phyloP scores from a whole-genome alignment of 2,888 invertebrate species.

The Dasypogon diadema region DNA sequence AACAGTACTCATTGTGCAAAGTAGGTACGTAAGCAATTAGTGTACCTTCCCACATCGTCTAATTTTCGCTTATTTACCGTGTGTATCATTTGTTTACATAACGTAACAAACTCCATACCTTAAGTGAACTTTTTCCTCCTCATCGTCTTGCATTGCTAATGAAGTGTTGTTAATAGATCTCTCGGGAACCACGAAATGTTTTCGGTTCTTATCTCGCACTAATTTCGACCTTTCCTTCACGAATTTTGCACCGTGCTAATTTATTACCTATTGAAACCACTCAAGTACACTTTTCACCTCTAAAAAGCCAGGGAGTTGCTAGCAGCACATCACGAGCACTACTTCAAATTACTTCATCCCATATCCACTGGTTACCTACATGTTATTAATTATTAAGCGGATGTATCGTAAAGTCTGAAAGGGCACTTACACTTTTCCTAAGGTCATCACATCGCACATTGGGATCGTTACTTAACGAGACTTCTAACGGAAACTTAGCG shows the following conservation, averaged over 20 bases:
- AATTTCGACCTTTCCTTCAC: not conserved
- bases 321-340: not conserved
- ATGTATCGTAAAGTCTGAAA: constrained; percentile 39
- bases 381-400: constrained; percentile 39
- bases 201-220: not conserved
- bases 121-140: constrained; percentile 50
- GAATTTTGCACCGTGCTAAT: constrained; percentile 11
- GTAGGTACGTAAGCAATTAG: not conserved
- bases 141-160: constrained; percentile 50
- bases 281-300: not conserved
- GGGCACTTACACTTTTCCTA: constrained; percentile 34
- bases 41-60: not conserved
- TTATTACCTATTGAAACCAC: constrained; percentile 18
- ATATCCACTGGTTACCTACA: not conserved
- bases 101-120: constrained; percentile 38
- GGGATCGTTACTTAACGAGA: not conserved
- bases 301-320: not conserved
- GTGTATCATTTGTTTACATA: constrained; percentile 19
- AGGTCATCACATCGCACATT: constrained; percentile 33
- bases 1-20: not conserved
- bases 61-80: not conserved
- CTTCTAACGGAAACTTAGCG: constrained; percentile 29
- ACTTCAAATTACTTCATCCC: not conserved
- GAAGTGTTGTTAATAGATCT: constrained; percentile 11
- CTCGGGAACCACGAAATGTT: not conserved